Evolutionary conservation across 2,797 vertebrate species (phyloP), one percentile per base, ranked within the genome.

Genomic region (Gobio occitaniae): DNA sequence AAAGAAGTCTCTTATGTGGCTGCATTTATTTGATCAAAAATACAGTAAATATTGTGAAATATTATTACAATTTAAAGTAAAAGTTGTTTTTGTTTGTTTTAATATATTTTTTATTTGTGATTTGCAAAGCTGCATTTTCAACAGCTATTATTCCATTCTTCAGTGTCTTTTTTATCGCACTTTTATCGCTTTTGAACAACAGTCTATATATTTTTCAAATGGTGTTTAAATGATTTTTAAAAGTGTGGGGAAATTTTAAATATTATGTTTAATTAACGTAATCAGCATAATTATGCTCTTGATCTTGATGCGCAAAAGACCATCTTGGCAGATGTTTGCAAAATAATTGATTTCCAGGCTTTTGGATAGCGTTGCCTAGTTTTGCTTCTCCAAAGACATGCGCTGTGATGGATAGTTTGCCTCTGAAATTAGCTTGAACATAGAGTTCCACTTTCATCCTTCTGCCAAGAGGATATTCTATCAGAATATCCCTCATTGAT

Each of bases 321-420:
- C 82, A 78, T 78, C 63, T 76, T 88, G 79, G 70, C 75, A 85
- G 84, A 87, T 87, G 87, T 89, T 89, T 87, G 59, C 59, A 68
- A 41, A 77, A 54, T 81, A 84, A 89, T 85, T 82, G 78, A 83
- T 89, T 88, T 82, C 72, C 50, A 79, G 76, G 66, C 78, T 84
- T 70, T 87, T 87, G 76, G 61, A 69, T 47, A 32, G 19, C 50
- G 81, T 59, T 56, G 65, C 59, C 47, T 82, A 59, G 12, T 69
- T 47, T 65, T 80, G 59, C 41, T 66, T 66, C 44, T 79, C 44
- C 25, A 32, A 66, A 63, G 61, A 79, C 44, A 47, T 47, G 25
- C 72, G 56, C 54, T 68, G 21, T 70, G 86, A 84, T 86, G 74
- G 72, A 84, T 84, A 54, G 74, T 77, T 80, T 80, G 75, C 75